Evolutionary conservation across 2,797 vertebrate species (phyloP).

Genomic region (Phylloscopus collybita): DNA sequence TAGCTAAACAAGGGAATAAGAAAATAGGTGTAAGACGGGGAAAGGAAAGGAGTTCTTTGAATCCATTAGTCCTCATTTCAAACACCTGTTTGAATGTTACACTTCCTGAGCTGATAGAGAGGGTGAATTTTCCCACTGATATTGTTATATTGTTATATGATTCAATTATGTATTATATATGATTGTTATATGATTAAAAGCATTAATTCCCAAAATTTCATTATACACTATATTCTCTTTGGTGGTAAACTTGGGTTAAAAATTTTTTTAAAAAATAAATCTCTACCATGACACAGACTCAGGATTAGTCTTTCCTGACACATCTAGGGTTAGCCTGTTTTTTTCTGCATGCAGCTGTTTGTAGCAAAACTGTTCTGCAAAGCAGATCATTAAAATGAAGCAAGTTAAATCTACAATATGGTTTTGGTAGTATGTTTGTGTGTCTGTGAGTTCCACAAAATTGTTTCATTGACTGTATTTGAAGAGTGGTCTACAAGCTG

Average conservation of each 20-base stretch:
- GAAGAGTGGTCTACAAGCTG: not conserved
- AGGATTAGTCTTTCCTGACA: not conserved
- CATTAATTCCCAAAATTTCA: not conserved
- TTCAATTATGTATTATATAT: too few species aligned
- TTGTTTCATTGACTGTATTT: not conserved
- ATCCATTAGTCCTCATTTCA: not conserved
- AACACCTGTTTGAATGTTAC: not conserved
- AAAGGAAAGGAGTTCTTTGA: not conserved
- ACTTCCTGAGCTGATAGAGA: not conserved
- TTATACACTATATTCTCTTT: not conserved
- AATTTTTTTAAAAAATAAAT: not conserved
- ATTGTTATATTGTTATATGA: too few species aligned
- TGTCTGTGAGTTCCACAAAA: not conserved
- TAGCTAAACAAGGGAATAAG: not conserved
- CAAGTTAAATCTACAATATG: not conserved
- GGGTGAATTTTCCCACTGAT: not conserved
- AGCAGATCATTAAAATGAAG: not conserved
- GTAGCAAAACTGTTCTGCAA: not conserved
- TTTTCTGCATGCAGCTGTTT: not conserved
- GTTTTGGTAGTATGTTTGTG: not conserved
- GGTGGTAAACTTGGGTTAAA: not conserved
- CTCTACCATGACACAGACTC: not conserved
- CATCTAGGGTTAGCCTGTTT: fast-evolving
- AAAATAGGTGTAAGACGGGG: not conserved
- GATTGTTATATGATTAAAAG: not conserved